Evolutionary conservation across 2,113 vertebrate genomes (phyloP), one percentile per base, ranked within the genome.

Genomic region (Chloebia gouldiae): DNA sequence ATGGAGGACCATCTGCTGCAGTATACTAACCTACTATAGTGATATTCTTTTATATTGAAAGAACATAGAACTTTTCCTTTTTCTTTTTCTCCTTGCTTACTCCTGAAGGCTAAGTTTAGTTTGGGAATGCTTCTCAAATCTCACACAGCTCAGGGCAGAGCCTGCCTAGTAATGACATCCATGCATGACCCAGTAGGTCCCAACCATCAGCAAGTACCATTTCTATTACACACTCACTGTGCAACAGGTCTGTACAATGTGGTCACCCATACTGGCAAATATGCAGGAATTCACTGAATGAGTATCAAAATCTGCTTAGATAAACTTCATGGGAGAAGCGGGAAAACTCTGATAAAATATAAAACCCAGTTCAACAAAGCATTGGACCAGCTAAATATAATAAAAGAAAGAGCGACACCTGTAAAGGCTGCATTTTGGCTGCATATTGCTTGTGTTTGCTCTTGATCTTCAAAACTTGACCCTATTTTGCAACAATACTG

Each of bases 201-300:
- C 45, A 54, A 69, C 25, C 39, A 81, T 22, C 53, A 64, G 7
- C 2, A 0, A 47, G 22, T 12, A 49, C 10, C 21, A 51, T 17
- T 80, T 33, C 53, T 77, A 11, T 50, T 28, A 33, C 7, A 44
- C 14, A 24, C 28, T 39, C 37, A 57, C 25, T 37, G 11, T 35
- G 44, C 30, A 64, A 68, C 22, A 77, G 15, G 11, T 27, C 61
- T 59, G 45, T 10, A 42, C 10, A 6, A 40, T 64, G 9, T 13
- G 13, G n/a, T 33, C 47, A 79, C 19, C 16, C 51, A 28, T 5
- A 37, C 0, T 18, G 44, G 15, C 30, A 77, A 81, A 81, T 7
- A 83, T 0, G 8, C 39, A 86, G 23, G 42, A 86, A 68, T 72
- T 60, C 23, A 35, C 19, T n/a, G 8, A 66, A 65, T 0, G 0